These are phyloP conservation scores for Marmota monax DNA, from an alignment of 2,113 vertebrate species.

Conservation along the genomic window DNA sequence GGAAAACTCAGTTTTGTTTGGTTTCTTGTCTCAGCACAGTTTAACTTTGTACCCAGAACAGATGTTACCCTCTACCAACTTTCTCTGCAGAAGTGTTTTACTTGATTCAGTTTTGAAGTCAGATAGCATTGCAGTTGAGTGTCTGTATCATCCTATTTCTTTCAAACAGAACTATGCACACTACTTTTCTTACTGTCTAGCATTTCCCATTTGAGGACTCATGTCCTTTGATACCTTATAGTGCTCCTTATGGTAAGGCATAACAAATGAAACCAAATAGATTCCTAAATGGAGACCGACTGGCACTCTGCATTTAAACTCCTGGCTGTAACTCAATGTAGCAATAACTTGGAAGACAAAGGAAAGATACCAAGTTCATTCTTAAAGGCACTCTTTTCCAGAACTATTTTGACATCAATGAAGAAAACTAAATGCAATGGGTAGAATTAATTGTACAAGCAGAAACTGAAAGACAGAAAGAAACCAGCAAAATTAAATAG, in stretches of 20 bases:
- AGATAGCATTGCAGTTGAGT: background rate
- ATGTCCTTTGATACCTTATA: background rate
- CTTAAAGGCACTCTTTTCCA: background rate
- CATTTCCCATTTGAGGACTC: background rate
- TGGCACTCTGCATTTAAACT: background rate
- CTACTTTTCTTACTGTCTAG: background rate
- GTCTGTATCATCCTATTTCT: background rate
- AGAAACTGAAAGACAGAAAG: slow-evolving; percentile 31
- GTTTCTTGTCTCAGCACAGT: background rate
- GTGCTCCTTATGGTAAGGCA: background rate
- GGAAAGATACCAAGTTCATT: background rate
- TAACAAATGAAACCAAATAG: background rate
- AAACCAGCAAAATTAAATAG: background rate
- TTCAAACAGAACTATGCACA: background rate
- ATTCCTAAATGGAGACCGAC: background rate
- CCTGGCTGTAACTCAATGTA: background rate
- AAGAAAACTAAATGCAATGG: slow-evolving; percentile 4
- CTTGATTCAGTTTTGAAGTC: background rate
- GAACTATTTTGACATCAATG: background rate
- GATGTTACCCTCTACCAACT: background rate
- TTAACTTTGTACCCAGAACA: background rate
- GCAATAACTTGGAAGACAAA: slow-evolving; percentile 14
- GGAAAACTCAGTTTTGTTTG: background rate
- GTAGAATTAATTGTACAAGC: background rate
- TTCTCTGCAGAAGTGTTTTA: background rate